Percentiles rank a stretch among this genome's conserved stretches.
Evolutionary conservation across 2,113 vertebrate species (phyloP).

Genomic region (Piliocolobus tephrosceles): DNA sequence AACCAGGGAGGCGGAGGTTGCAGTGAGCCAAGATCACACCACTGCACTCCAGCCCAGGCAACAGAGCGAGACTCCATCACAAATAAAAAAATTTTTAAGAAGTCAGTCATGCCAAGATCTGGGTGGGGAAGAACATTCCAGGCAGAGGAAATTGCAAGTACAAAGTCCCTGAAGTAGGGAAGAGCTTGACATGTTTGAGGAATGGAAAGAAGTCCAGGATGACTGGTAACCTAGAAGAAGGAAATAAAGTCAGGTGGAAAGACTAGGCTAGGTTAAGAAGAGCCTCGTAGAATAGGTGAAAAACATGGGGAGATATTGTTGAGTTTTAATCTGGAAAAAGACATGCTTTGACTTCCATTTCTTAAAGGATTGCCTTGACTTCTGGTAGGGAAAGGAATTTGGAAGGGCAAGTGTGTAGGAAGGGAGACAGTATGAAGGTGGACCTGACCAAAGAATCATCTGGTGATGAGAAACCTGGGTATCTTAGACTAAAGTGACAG

Average conservation of each 20-base stretch:
- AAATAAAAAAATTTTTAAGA: no score
- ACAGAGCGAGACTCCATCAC: no score
- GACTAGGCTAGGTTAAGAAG: background rate
- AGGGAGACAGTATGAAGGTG: background rate
- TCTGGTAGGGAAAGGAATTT: background rate
- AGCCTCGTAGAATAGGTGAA: background rate
- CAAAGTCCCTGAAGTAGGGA: background rate
- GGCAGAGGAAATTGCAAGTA: background rate
- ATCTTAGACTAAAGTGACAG: background rate
- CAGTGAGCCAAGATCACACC: no score
- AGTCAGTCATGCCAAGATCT: background rate
- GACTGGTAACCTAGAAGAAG: background rate
- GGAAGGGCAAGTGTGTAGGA: background rate
- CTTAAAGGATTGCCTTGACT: background rate
- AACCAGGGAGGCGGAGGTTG: no score
- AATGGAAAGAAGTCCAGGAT: background rate
- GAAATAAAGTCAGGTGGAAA: background rate
- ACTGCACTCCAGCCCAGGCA: no score
- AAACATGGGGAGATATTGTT: background rate
- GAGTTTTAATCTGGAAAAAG: background rate
- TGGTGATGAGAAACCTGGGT: background rate
- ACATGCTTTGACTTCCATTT: background rate
- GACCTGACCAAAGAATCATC: background rate
- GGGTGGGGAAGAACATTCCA: background rate
- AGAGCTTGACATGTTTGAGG: background rate